phyloP scores from a whole-genome alignment of 2,797 vertebrate genomes.

The Somateria mollissima region DNA sequence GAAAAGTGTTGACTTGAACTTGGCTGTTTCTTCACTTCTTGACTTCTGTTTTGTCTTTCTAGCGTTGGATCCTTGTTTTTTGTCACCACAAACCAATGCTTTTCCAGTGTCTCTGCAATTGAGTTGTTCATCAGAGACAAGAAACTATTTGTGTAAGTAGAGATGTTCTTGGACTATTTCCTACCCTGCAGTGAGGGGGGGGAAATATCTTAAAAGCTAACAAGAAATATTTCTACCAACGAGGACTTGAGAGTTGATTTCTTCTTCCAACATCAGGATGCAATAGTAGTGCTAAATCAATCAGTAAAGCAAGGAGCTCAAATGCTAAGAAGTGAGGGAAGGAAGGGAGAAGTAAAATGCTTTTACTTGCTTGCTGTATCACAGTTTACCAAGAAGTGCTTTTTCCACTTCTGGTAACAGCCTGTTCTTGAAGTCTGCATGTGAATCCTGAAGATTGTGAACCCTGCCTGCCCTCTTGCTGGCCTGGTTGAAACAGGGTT shows the following conservation, averaged over 20 bases:
- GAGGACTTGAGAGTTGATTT: not conserved
- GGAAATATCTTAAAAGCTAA: not conserved
- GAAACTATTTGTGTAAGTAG: constrained; percentile 87
- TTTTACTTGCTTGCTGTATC: not conserved
- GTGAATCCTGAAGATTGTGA: not conserved
- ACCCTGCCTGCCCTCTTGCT: not conserved
- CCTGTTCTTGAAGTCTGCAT: not conserved
- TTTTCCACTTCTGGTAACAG: not conserved
- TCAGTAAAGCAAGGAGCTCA: not conserved
- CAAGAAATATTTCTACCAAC: not conserved
- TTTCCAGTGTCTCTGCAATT: constrained; percentile 84
- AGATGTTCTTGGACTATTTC: not conserved
- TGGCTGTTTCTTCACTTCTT: not conserved
- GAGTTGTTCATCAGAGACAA: constrained; percentile 89
- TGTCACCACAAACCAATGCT: constrained; percentile 87
- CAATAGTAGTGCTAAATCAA: not conserved
- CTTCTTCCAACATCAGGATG: not conserved
- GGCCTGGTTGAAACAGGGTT: not conserved
- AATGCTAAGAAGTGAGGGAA: not conserved
- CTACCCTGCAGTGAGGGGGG: not conserved
- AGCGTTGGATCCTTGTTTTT: constrained; percentile 88
- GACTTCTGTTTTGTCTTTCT: constrained; percentile 15
- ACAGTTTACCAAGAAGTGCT: not conserved
- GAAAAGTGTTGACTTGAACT: not conserved
- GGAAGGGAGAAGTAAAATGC: not conserved